Evolutionary conservation across 2,888 invertebrate species (phyloP), one percentile per base, ranked within the genome.

Genomic region (Melipona beecheii): DNA sequence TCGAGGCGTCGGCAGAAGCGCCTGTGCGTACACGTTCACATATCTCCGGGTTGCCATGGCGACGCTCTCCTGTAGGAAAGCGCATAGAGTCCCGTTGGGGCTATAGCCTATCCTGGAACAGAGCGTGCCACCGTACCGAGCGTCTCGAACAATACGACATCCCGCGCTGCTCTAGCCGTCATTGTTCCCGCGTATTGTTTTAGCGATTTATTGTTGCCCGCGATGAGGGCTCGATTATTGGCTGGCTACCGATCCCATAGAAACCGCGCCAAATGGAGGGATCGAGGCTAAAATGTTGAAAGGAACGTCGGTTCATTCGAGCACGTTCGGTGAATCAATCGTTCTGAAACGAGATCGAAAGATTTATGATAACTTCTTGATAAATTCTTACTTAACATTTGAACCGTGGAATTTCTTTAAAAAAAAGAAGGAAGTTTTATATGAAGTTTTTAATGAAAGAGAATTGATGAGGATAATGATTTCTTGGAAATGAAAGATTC

Each of bases 1-100:
- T 52, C 68, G 78, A 83, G 85, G 83, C 86, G 78, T 77, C 75
- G 54, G 36, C n/a, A 64, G 43, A 77, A 77, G 76, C 77, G 77
- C 70, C 70, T 71, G 49, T 84, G 75, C 72, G 66, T 83, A 36
- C 49, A 72, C 64, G 76, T n/a, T 70, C 36, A 77, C 83, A 70
- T 43, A 43, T 84, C 64, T 54, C 74, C 50, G 62, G 3, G 83
- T 81, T 83, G 64, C 81, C 83, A 83, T 83, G 69, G 81, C 72
- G 76, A 83, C 43, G 1, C 81, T 58, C 81, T 60, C 76, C 64
- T 58, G 24, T 49, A 36, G 31, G 56, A 69, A 9, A 43, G 43
- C 43, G 69, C 75, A 31, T 58, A 71, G 11, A 72, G 81, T 43
- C 69, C 71, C 75, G 52, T 62, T 27, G 50, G 71, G 31, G 52